Conservation (phyloP, 2,113 vertebrate genomes). For the Dicaeum eximium region DNA sequence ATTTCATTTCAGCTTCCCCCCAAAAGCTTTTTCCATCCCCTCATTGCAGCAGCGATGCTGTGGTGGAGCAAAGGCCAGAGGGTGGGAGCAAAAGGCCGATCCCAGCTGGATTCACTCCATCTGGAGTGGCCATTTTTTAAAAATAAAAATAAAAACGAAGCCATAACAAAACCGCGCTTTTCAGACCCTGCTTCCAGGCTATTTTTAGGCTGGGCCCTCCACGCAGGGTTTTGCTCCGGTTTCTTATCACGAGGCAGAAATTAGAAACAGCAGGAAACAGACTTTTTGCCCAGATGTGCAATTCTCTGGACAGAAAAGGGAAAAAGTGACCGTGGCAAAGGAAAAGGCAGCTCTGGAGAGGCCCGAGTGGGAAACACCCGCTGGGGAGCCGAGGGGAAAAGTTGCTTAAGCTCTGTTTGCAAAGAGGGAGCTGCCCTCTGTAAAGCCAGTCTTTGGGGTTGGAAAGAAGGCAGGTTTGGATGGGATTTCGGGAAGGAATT, state of each 20-base stretch:
- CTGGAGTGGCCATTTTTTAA: background rate
- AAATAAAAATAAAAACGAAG: background rate
- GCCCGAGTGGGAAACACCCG: background rate
- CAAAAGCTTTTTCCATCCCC: background rate
- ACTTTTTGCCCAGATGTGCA: conserved; percentile 19
- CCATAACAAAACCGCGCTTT: background rate
- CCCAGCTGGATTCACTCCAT: background rate
- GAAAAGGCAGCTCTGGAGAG: background rate
- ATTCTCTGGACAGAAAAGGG: background rate
- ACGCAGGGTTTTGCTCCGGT: background rate
- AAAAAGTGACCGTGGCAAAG: background rate
- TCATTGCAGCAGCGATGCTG: background rate
- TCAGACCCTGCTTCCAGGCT: background rate
- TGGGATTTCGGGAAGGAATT: background rate
- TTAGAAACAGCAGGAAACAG: conserved; percentile 67
- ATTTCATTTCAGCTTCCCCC: background rate
- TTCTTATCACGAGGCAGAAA: conserved; percentile 50
- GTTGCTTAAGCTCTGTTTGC: background rate
- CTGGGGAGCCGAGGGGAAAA: background rate
- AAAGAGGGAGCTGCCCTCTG: background rate
- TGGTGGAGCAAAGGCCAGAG: background rate
- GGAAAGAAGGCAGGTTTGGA: background rate
- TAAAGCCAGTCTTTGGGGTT: background rate
- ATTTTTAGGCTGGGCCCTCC: background rate
- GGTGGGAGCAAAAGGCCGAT: background rate